phyloP scores from a whole-genome alignment of 2,888 invertebrate species.

The Papilio protenor region DNA sequence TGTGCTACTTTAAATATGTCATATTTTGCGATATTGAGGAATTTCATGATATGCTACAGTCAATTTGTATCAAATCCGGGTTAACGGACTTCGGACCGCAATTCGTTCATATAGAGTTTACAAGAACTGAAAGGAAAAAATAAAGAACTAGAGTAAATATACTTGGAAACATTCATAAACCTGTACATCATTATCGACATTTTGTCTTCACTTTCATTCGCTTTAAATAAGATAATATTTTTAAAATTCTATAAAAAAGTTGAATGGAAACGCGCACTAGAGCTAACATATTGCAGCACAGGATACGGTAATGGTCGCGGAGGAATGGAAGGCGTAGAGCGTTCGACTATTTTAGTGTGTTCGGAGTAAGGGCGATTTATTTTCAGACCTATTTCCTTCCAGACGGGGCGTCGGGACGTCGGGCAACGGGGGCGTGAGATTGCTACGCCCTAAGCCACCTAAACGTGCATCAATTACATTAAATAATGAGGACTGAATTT shows the following conservation, averaged over 20 bases:
- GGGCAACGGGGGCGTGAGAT: constrained; percentile 55
- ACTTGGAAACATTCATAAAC: no score
- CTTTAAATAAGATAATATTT: neutral
- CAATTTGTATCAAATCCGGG: neutral
- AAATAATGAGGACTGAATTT: constrained; percentile 40
- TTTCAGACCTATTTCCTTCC: constrained; percentile 80
- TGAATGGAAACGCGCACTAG: constrained; percentile 63
- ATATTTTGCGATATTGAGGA: constrained; percentile 38
- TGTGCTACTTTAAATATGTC: constrained; percentile 60
- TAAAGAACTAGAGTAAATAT: neutral
- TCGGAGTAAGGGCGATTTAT: constrained; percentile 80
- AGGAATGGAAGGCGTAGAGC: constrained; percentile 75
- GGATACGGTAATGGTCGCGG: constrained; percentile 80
- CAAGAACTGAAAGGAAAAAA: neutral
- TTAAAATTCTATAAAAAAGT: constrained; percentile 45
- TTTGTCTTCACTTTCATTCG: neutral
- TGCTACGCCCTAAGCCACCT: constrained; percentile 55
- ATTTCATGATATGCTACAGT: constrained; percentile 1
- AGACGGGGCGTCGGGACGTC: constrained; percentile 54
- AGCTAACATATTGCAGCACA: constrained; percentile 69
- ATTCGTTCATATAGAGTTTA: neutral
- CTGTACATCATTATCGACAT: neutral
- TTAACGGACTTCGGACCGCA: neutral
- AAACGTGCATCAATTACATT: constrained; percentile 55
- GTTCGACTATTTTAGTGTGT: constrained; percentile 79